Evolutionary conservation across 2,797 vertebrate species (phyloP).

Genomic region (Anomalospiza imberbis): DNA sequence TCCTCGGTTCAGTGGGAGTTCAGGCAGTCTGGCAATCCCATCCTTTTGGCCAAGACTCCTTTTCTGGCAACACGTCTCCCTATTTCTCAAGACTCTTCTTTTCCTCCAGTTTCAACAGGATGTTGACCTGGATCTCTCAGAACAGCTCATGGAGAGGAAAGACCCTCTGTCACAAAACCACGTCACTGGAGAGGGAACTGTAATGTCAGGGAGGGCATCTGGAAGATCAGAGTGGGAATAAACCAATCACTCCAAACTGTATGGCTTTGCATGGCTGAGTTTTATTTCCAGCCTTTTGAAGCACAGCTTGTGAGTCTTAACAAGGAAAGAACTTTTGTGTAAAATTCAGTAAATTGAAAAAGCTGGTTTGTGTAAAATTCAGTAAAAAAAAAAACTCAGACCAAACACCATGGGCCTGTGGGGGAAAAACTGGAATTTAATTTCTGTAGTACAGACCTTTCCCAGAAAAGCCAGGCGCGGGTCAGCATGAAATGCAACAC

Average conservation of each 20-base stretch:
- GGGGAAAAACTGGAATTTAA: not conserved
- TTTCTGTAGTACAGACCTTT: not conserved
- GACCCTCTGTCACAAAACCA: constrained; percentile 14
- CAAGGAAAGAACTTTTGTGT: not conserved
- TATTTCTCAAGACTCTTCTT: constrained; percentile 27
- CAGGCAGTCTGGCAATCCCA: constrained; percentile 35
- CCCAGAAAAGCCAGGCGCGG: not conserved
- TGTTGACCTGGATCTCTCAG: not conserved
- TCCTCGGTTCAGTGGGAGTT: constrained; percentile 59
- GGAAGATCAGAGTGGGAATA: not conserved
- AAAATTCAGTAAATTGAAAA: not conserved
- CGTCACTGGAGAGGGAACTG: not conserved
- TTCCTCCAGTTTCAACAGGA: constrained; percentile 34
- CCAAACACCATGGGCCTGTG: not conserved
- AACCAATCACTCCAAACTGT: not conserved
- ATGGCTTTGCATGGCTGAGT: not conserved
- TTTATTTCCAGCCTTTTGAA: not conserved
- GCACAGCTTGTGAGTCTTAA: not conserved
- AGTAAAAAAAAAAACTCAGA: not conserved
- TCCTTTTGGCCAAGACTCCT: constrained; percentile 5
- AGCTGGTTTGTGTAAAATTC: not conserved
- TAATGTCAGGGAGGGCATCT: not conserved
- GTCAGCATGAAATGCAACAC: not conserved
- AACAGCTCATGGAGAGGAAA: constrained; percentile 4
- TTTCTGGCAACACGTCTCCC: not conserved